These are phyloP conservation scores for Oophaga pumilio DNA, from an alignment of 2,113 vertebrate species.

Conservation along the genomic window DNA sequence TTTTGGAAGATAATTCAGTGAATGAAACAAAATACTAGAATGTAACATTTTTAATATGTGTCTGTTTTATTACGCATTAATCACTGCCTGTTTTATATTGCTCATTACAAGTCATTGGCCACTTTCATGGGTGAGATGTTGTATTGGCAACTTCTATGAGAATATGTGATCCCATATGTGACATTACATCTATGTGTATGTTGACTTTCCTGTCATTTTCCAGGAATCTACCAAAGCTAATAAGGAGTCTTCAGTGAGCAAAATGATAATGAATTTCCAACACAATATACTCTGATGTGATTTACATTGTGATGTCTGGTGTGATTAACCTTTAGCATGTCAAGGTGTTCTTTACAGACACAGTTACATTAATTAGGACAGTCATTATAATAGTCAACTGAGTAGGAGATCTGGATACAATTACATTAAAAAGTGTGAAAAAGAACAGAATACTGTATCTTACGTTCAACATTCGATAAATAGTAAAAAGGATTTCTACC, in stretches of 20 bases:
- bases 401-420: not conserved
- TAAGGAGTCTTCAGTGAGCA: not conserved
- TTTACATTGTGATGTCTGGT: constrained; percentile 36
- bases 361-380: constrained; percentile 40
- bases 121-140: not conserved
- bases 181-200: not conserved
- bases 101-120: not conserved
- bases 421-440: not conserved
- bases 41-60: not conserved
- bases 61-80: not conserved
- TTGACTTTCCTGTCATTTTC: not conserved
- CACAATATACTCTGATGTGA: not conserved
- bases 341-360: constrained; percentile 17
- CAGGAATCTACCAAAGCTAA: not conserved
- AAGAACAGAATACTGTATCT: not conserved
- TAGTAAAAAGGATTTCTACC: not conserved
- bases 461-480: not conserved
- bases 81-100: not conserved
- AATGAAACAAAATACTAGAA: not conserved
- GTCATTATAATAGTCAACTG: not conserved
- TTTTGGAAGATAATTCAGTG: not conserved
- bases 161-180: not conserved
- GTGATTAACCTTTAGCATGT: constrained; percentile 42
- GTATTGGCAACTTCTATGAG: not conserved
- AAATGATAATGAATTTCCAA: constrained; percentile 42